A percentile compares a stretch with the other conserved stretches of the same genome.
Evolutionary conservation across 2,113 vertebrate species (phyloP).

Genomic region (Poeciliopsis turrubarensis): DNA sequence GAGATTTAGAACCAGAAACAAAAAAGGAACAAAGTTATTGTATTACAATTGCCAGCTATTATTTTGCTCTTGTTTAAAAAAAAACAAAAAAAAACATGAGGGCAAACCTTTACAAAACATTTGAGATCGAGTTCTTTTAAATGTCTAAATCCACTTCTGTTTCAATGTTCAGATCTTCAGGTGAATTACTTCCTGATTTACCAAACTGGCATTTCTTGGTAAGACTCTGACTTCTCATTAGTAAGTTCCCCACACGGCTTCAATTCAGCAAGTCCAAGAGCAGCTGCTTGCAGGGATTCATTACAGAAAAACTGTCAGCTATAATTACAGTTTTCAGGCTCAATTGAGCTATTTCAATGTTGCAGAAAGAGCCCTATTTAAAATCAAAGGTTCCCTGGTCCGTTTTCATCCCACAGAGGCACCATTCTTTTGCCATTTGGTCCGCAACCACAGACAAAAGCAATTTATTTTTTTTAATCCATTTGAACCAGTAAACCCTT

Average conservation of each 20-base stretch:
- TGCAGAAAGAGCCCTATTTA: constrained; percentile 9
- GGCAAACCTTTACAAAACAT: not conserved
- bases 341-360: constrained; percentile 15
- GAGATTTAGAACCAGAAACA: not conserved
- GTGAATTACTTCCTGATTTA: not conserved
- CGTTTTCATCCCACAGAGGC: not conserved
- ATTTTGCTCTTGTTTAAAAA: too few relatives aligned
- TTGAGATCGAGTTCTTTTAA: not conserved
- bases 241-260: not conserved
- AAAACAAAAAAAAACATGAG: not conserved
- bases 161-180: too few relatives aligned
- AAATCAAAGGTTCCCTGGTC: not conserved
- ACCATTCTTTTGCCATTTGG: not conserved
- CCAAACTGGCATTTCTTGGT: not conserved
- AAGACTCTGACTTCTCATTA: not conserved
- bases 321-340: constrained; percentile 20
- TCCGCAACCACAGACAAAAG: not conserved
- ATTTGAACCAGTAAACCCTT: not conserved
- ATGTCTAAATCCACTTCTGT: not conserved
- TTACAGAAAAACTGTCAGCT: constrained; percentile 24
- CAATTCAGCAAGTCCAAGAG: not conserved
- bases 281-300: constrained; percentile 7
- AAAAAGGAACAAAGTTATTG: not conserved
- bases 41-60: not conserved
- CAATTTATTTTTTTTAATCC: not conserved